Evolutionary conservation across 1,140 invertebrate species (phyloP).

Genomic region (Nymphalis io): DNA sequence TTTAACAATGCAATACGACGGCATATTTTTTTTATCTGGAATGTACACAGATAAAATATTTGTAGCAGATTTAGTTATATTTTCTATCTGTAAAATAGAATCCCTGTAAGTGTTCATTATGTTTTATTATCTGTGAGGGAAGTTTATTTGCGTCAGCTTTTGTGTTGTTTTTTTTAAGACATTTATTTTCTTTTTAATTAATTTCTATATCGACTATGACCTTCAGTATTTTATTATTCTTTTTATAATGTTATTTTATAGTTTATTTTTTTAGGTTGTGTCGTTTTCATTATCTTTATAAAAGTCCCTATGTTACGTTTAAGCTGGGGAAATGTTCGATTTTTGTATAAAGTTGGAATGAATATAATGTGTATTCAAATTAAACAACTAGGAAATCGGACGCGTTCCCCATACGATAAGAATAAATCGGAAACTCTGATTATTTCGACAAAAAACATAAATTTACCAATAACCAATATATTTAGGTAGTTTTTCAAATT

Average conservation of each 20-base stretch:
- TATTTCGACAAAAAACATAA: too few relatives aligned
- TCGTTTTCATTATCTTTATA: conserved; percentile 8
- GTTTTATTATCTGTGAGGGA: conserved; percentile 1
- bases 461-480: too few relatives aligned
- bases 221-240: conserved; percentile 39
- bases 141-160: conserved; percentile 44
- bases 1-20: too few relatives aligned
- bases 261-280: conserved; percentile 24
- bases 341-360: not conserved
- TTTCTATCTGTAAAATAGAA: not conserved
- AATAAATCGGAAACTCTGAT: too few relatives aligned
- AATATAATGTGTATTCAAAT: too few relatives aligned
- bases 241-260: conserved; percentile 5
- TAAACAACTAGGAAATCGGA: too few relatives aligned
- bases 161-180: conserved; percentile 47
- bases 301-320: not conserved
- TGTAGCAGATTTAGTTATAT: not conserved
- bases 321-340: not conserved
- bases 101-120: conserved; percentile 8
- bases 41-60: not conserved
- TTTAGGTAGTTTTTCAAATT: too few relatives aligned
- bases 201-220: conserved; percentile 48
- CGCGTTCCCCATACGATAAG: too few relatives aligned
- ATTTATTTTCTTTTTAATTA: conserved; percentile 4
- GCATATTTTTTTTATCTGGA: not conserved